Conservation (phyloP, 2,888 invertebrate species). For the Geotrupes spiniger region DNA sequence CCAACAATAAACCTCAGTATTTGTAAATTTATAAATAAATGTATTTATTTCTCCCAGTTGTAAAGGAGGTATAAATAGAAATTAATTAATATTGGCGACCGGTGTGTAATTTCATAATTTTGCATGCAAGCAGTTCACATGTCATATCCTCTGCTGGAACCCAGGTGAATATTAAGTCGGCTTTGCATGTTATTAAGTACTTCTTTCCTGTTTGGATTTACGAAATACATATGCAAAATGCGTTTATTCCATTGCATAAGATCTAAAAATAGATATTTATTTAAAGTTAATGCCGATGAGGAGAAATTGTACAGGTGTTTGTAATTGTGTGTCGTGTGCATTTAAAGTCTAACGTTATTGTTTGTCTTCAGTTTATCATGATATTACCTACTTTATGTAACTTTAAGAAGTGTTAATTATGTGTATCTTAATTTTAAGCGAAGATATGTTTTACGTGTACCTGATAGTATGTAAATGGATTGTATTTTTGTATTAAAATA, state of each 20-base stretch:
- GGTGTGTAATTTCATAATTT: slow-evolving; percentile 26
- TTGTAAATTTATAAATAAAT: too few species aligned
- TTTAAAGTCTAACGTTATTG: too few species aligned
- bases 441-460: too few species aligned
- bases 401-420: too few species aligned
- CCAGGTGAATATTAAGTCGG: slow-evolving; percentile 39
- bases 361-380: too few species aligned
- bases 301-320: slow-evolving; percentile 17
- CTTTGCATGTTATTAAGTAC: slow-evolving; percentile 35
- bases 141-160: slow-evolving; percentile 38
- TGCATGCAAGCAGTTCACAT: slow-evolving; percentile 39
- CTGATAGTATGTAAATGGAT: too few species aligned
- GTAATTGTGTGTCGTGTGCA: slow-evolving; percentile 9
- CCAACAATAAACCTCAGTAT: too few species aligned
- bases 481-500: too few species aligned
- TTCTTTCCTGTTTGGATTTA: slow-evolving; percentile 35
- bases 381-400: too few species aligned
- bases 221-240: slow-evolving; percentile 26
- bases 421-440: too few species aligned
- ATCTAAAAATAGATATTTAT: slow-evolving; percentile 24
- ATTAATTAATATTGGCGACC: slow-evolving; percentile 18
- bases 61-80: slow-evolving; percentile 14
- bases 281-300: slow-evolving; percentile 11
- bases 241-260: slow-evolving; percentile 30
- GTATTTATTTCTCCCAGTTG: too few species aligned